A percentile compares a stretch with the other conserved stretches of the same genome.
Evolutionary conservation across 1,140 invertebrate genomes (phyloP).

Genomic region (Formica selysi): DNA sequence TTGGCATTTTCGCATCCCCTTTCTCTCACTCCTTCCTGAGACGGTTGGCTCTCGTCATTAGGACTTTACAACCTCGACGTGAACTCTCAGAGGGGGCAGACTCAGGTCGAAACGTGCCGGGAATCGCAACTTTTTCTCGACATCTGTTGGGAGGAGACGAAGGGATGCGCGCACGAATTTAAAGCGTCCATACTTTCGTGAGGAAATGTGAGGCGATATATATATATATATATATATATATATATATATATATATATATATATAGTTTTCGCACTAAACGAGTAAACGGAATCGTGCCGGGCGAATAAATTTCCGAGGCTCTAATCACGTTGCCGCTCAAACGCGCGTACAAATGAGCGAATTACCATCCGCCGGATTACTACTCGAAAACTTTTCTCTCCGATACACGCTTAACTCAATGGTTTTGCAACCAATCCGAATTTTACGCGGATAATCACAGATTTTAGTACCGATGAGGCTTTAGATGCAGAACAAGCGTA

Average conservation of each 20-base stretch:
- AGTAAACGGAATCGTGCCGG: constrained; percentile 56
- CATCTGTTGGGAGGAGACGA: constrained; percentile 37
- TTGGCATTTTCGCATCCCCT: constrained; percentile 8
- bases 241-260: no score
- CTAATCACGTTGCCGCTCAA: constrained; percentile 59
- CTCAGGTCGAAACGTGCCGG: constrained; percentile 63
- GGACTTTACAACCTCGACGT: constrained; percentile 76
- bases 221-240: no score
- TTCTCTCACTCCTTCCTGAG: constrained; percentile 33
- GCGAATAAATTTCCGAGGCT: constrained; percentile 59
- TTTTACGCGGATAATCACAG: constrained; percentile 51
- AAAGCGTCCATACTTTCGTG: constrained; percentile 68
- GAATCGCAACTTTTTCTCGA: constrained; percentile 62
- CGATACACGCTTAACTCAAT: constrained; percentile 49
- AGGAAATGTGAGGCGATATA: neutral
- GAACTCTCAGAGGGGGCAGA: constrained; percentile 58
- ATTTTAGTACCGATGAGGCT: neutral
- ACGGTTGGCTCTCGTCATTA: constrained; percentile 75
- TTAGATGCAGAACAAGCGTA: neutral
- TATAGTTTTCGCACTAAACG: constrained; percentile 26
- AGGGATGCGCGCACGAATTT: constrained; percentile 60
- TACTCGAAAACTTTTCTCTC: constrained; percentile 42
- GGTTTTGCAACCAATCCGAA: constrained; percentile 50
- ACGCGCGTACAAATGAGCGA: constrained; percentile 54
- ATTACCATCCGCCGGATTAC: constrained; percentile 57